Percentiles rank a stretch among this genome's conserved stretches.
phyloP scores from a whole-genome alignment of 2,113 vertebrate species.

The Pipra filicauda region DNA sequence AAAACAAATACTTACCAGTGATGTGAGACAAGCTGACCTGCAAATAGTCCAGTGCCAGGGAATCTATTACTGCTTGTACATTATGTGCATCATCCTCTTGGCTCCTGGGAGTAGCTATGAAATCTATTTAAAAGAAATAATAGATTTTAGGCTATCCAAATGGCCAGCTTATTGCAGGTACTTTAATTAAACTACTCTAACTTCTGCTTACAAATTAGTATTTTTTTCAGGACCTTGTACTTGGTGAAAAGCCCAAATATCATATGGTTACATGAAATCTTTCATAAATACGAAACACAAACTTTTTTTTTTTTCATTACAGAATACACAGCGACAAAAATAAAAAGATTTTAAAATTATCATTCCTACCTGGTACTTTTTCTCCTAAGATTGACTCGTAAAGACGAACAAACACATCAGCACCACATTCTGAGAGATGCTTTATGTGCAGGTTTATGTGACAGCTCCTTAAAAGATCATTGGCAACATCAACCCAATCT shows the following conservation, averaged over 20 bases:
- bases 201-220: neutral
- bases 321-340: neutral
- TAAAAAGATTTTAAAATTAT: neutral
- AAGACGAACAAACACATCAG: constrained; percentile 84
- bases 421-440: constrained; percentile 85
- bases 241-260: neutral
- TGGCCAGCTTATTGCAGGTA: neutral
- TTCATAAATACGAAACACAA: neutral
- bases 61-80: constrained; percentile 93
- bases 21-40: constrained; percentile 98
- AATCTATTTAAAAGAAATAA: constrained; percentile 75
- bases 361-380: constrained; percentile 88
- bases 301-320: neutral
- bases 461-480: constrained; percentile 88
- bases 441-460: constrained; percentile 78
- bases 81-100: constrained; percentile 93
- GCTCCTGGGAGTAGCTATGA: constrained; percentile 77
- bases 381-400: constrained; percentile 91
- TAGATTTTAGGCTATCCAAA: neutral
- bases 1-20: constrained; percentile 79
- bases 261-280: neutral
- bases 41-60: constrained; percentile 93
- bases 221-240: neutral
- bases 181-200: neutral
- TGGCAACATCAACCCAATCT: constrained; percentile 92